A percentile compares a stretch with the other conserved stretches of the same genome.
Evolutionary conservation across 2,113 vertebrate species (phyloP).

Genomic region (Anguilla japonica): DNA sequence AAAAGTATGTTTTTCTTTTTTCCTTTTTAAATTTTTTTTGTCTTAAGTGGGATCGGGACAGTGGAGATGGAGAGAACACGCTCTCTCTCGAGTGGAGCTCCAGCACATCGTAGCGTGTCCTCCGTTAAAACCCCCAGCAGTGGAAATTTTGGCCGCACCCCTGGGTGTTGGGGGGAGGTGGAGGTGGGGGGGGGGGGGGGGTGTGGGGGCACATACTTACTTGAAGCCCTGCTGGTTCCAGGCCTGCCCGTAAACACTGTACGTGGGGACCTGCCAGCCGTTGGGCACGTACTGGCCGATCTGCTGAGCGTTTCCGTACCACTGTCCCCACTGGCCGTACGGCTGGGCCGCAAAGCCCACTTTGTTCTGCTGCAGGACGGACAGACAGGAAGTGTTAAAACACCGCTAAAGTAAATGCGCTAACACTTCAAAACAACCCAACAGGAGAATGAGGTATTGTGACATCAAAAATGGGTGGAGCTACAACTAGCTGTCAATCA

Average conservation of each 20-base stretch:
- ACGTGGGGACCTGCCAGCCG: slow-evolving; percentile 94
- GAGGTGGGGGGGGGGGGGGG: slow-evolving; percentile 42
- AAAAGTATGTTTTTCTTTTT: not conserved
- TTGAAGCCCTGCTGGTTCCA: slow-evolving; percentile 97
- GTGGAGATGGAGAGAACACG: not conserved
- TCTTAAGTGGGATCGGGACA: not conserved
- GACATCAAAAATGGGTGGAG: too few species aligned
- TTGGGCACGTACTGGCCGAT: slow-evolving; percentile 95
- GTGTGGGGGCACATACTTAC: slow-evolving; percentile 69
- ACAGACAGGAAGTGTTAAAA: slow-evolving; percentile 9
- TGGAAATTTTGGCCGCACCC: slow-evolving; percentile 5
- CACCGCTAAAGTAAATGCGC: not conserved
- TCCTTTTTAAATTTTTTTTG: not conserved
- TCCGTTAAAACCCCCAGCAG: not conserved
- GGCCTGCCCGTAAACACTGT: slow-evolving; percentile 88
- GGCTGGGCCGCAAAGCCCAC: slow-evolving; percentile 86
- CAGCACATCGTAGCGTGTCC: not conserved
- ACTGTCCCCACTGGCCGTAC: slow-evolving; percentile 96
- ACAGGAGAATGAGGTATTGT: too few species aligned
- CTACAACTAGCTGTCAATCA: too few species aligned
- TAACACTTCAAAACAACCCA: not conserved
- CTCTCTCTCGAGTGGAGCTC: not conserved
- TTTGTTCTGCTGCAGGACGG: slow-evolving; percentile 78
- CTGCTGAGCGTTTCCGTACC: slow-evolving; percentile 91
- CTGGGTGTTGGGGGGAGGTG: slow-evolving; percentile 30